These are phyloP conservation scores for Neuroscelio doddi DNA, from an alignment of 2,888 invertebrate species.

Conservation along the genomic window DNA sequence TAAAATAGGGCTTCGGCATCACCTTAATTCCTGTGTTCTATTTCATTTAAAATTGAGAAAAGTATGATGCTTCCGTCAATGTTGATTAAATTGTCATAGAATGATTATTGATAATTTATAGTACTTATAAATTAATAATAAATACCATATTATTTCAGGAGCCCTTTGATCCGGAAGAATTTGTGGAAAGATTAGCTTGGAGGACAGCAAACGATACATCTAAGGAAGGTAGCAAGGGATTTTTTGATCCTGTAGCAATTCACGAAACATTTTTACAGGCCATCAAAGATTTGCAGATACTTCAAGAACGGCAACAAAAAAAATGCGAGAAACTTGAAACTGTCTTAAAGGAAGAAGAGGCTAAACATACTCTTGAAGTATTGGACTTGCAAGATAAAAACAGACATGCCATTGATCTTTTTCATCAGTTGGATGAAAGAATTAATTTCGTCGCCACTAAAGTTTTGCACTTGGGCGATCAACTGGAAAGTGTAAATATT, in stretches of 20 bases:
- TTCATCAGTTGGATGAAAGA: conserved; percentile 94
- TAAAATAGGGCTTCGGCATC: too few relatives aligned
- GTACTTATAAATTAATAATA: too few relatives aligned
- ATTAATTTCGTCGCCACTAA: conserved; percentile 98
- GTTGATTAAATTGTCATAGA: too few relatives aligned
- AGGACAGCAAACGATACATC: conserved; percentile 84
- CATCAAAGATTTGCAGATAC: conserved; percentile 84
- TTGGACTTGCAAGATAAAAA: conserved; percentile 88
- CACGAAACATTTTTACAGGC: conserved; percentile 95
- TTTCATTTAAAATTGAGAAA: too few relatives aligned
- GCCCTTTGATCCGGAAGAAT: conserved; percentile 97
- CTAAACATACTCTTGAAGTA: conserved; percentile 85
- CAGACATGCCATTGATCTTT: conserved; percentile 89
- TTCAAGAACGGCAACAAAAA: conserved; percentile 88
- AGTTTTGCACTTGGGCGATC: conserved; percentile 98
- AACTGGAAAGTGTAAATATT: conserved; percentile 95
- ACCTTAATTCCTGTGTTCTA: conserved; percentile 16
- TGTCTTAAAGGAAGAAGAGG: conserved; percentile 89
- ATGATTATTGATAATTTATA: too few relatives aligned
- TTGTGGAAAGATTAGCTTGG: conserved; percentile 97
- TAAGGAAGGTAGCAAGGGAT: conserved; percentile 79
- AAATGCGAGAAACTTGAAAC: conserved; percentile 89
- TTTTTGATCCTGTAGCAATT: conserved; percentile 89
- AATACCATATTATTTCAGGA: conserved; percentile 81
- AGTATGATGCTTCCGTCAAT: too few relatives aligned